These are phyloP conservation scores for Malurus leucopterus DNA, from an alignment of 2,797 vertebrate species.

Conservation along the genomic window DNA sequence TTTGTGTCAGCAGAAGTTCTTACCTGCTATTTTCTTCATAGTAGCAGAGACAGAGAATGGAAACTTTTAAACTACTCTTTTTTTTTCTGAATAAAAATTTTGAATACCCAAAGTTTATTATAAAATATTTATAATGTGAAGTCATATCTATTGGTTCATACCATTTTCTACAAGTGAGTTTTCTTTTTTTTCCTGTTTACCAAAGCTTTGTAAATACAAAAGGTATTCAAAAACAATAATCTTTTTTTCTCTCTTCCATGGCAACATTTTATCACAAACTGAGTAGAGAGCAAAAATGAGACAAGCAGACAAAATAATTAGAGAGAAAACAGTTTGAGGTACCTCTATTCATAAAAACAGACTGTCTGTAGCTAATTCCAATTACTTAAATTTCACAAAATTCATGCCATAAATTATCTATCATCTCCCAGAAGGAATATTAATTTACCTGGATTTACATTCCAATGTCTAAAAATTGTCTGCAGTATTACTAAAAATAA, in stretches of 20 bases:
- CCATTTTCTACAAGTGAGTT: not conserved
- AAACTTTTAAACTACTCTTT: not conserved
- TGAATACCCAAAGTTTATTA: not conserved
- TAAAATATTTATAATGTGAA: not conserved
- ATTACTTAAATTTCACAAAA: not conserved
- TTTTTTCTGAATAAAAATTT: not conserved
- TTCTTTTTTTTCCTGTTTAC: not conserved
- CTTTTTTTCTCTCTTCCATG: not conserved
- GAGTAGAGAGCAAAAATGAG: not conserved
- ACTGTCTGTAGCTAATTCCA: slow-evolving; percentile 3
- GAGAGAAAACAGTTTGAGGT: not conserved
- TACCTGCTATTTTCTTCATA: not conserved
- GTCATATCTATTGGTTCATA: not conserved
- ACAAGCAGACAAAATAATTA: slow-evolving; percentile 10
- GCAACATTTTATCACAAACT: not conserved
- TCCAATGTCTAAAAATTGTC: not conserved
- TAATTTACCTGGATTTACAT: slow-evolving; percentile 23
- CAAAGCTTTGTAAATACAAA: not conserved
- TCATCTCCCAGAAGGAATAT: not conserved
- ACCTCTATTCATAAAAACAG: not conserved
- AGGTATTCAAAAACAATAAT: not conserved
- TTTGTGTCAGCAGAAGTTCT: not conserved
- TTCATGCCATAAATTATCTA: not conserved
- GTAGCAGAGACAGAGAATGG: not conserved
- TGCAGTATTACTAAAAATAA: not conserved